A percentile compares a stretch with the other conserved stretches of the same genome.
These are phyloP conservation scores for Ifrita kowaldi DNA, from an alignment of 2,113 vertebrate genomes.

Conservation along the genomic window DNA sequence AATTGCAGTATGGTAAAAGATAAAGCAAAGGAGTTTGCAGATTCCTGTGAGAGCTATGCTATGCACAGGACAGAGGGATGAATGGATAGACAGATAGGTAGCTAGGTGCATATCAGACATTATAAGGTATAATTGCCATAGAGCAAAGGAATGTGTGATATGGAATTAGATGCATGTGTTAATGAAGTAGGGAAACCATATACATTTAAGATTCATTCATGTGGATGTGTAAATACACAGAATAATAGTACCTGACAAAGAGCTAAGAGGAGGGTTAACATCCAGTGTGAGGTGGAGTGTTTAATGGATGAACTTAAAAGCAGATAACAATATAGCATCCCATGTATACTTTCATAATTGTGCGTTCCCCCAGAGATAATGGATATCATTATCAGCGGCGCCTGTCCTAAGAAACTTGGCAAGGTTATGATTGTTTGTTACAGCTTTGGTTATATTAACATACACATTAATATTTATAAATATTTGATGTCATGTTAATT, in stretches of 20 bases:
- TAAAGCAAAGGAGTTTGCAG: not conserved
- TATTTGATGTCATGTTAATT: constrained; percentile 87
- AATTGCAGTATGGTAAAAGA: not conserved
- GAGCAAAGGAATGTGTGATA: not conserved
- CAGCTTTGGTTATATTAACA: constrained; percentile 86
- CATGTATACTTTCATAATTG: constrained; percentile 74
- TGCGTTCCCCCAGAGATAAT: constrained; percentile 79
- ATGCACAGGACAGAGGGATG: not conserved
- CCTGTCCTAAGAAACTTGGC: constrained; percentile 84
- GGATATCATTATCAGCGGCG: constrained; percentile 82
- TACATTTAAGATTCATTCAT: not conserved
- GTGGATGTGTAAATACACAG: not conserved
- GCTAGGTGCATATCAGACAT: not conserved
- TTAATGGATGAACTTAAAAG: constrained; percentile 76
- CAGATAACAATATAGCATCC: constrained; percentile 72
- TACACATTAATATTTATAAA: constrained; percentile 91
- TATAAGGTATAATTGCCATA: not conserved
- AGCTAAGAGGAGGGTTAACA: constrained; percentile 62
- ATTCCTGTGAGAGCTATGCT: not conserved
- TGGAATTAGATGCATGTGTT: not conserved
- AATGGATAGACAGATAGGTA: not conserved
- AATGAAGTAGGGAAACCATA: not conserved
- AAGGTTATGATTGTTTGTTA: constrained; percentile 84
- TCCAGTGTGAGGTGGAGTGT: constrained; percentile 42
- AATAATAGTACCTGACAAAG: constrained; percentile 40